These are phyloP conservation scores for Amphiprion clarkii DNA, from an alignment of 2,797 vertebrate genomes.

Conservation along the genomic window DNA sequence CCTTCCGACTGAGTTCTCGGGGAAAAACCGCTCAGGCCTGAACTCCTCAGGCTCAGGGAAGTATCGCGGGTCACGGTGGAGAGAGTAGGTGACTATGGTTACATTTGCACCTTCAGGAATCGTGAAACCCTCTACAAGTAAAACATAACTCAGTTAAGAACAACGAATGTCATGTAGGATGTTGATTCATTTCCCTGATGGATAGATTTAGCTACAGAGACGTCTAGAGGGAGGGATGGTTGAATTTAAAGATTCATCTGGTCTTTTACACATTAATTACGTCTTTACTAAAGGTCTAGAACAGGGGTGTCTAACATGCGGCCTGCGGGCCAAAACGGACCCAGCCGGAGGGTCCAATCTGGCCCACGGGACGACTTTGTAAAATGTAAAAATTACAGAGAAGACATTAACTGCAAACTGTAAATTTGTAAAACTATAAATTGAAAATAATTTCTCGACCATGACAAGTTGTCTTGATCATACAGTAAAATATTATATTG, in stretches of 20 bases:
- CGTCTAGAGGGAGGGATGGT: background rate
- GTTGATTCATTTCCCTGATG: background rate
- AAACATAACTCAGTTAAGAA: background rate
- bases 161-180: background rate
- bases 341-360: too few relatives aligned
- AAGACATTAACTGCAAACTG: too few relatives aligned
- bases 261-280: background rate
- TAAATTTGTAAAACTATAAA: too few relatives aligned
- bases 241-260: background rate
- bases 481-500: too few relatives aligned
- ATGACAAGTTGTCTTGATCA: too few relatives aligned
- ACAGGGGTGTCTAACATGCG: too few relatives aligned
- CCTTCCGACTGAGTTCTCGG: constrained; percentile 87
- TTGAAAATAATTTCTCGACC: too few relatives aligned
- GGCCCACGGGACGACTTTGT: too few relatives aligned
- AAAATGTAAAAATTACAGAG: too few relatives aligned
- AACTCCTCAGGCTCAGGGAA: constrained; percentile 95
- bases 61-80: constrained; percentile 90
- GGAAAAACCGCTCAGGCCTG: constrained; percentile 91
- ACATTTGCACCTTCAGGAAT: constrained; percentile 86
- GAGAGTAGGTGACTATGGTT: constrained; percentile 86
- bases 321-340: too few relatives aligned
- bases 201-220: too few relatives aligned
- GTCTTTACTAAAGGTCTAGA: background rate
- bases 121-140: constrained; percentile 85